Conservation (phyloP, 2,888 invertebrate species). For the Aproaerema taeniolella region DNA sequence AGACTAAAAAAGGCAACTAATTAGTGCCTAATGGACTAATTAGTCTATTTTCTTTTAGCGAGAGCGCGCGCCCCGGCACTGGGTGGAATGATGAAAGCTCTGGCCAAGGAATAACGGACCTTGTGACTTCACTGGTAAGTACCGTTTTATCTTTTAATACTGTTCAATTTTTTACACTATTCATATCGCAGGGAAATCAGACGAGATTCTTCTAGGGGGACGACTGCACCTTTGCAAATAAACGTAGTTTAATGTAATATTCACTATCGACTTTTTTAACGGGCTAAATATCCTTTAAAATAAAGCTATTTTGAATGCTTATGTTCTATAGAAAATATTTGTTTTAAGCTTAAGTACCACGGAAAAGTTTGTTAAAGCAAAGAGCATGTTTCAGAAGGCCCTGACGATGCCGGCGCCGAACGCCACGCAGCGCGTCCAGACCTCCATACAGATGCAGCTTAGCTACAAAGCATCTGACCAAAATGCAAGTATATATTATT, state of each 20-base stretch:
- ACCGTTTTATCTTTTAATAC: constrained; percentile 18
- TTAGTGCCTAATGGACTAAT: too few relatives aligned
- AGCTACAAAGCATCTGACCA: constrained; percentile 32
- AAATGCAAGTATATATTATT: constrained; percentile 23
- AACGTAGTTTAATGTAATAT: too few relatives aligned
- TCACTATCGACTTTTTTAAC: too few relatives aligned
- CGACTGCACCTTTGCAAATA: too few relatives aligned
- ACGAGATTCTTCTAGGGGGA: too few relatives aligned
- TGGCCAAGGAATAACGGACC: constrained; percentile 47
- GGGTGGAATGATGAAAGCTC: constrained; percentile 42
- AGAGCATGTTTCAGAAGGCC: constrained; percentile 50
- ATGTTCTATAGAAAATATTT: too few relatives aligned
- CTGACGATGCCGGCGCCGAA: constrained; percentile 42
- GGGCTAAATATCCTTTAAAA: too few relatives aligned
- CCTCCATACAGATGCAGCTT: constrained; percentile 27
- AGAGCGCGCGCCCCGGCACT: constrained; percentile 54
- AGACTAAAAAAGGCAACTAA: too few relatives aligned
- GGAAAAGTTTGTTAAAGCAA: not conserved
- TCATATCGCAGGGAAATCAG: too few relatives aligned
- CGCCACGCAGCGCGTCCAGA: constrained; percentile 18
- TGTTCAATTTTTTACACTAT: too few relatives aligned
- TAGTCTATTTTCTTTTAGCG: constrained; percentile 40
- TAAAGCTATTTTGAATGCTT: too few relatives aligned
- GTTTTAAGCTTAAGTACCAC: too few relatives aligned
- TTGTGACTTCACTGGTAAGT: constrained; percentile 61